Evolutionary conservation across 2,113 vertebrate genomes (phyloP).

Genomic region (Leptosomus discolor): DNA sequence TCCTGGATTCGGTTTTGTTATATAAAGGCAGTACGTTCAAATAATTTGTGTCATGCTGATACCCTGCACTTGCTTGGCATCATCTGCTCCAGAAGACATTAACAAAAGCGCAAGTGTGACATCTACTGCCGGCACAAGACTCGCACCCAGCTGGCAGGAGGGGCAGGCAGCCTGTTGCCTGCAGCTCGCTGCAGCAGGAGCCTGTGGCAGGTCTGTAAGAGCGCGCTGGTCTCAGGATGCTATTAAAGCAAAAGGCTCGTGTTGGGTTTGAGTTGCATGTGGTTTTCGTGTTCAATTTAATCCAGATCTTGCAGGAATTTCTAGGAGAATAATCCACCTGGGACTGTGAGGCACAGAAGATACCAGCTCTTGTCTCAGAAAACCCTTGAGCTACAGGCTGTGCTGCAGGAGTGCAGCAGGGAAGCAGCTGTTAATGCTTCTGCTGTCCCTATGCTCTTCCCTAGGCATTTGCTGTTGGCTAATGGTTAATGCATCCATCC

Average conservation of each 20-base stretch:
- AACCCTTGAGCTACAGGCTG: not conserved
- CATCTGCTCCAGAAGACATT: not conserved
- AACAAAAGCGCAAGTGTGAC: constrained; percentile 61
- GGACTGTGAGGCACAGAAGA: not conserved
- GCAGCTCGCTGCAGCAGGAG: not conserved
- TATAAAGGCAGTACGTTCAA: constrained; percentile 29
- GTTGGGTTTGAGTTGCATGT: not conserved
- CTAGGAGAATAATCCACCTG: not conserved
- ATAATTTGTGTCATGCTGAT: constrained; percentile 26
- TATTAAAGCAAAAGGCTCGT: not conserved
- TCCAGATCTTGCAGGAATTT: not conserved
- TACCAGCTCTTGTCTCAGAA: not conserved
- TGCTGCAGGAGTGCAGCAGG: not conserved
- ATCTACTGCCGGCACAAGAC: constrained; percentile 44
- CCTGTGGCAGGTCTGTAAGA: not conserved
- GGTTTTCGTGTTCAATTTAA: not conserved
- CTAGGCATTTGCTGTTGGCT: not conserved
- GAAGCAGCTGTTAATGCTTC: not conserved
- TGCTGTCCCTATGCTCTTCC: not conserved
- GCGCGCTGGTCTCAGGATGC: not conserved
- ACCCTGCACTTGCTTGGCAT: not conserved
- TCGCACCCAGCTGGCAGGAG: not conserved
- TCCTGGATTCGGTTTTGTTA: not conserved
- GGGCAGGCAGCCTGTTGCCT: not conserved
- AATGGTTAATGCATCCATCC: not conserved